Base-by-base conservation (phyloP, 2,113 vertebrate genomes). In the Clinocottus analis region DNA sequence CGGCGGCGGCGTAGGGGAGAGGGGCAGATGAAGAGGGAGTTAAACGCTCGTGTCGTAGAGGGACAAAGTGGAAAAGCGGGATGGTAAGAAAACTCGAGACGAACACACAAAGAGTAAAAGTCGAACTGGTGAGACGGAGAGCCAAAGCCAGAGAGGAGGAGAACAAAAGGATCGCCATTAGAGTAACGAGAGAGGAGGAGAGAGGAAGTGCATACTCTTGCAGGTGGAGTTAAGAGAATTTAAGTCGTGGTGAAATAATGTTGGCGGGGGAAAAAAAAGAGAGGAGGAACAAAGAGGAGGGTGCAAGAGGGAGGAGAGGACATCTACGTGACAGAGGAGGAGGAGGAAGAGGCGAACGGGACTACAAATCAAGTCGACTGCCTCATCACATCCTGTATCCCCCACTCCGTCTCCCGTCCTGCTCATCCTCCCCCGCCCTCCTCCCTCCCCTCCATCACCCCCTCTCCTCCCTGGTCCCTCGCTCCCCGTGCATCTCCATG, bases 291-390 rank as follows among this genome's bases (percentile, higher is more conserved):
- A 75, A 68, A n/a, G 66, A 58, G 60, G 47, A 9, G 37, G 64
- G 68, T 51, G 47, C 25, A 59, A 70, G 80, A 69, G 74, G 77
- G 29, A 72, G 66, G 68, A 76, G 77, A 76, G 75, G 80, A 85
- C 70, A 87, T 51, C 60, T 67, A 68, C 77, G 89, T 90, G 91
- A 90, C 81, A 87, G 82, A 75, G 59, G 67, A 73, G 58, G 71
- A 68, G 58, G 71, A 68, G 73, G 83, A 85, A 79, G 82, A 89
- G 85, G 75, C n/a, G 80, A 85, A 83, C 33, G 45, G 87, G 88
- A 93, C 91, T 90, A 93, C 92, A 92, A 93, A 94, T 93, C 93
- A 90, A 93, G 88, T 86, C 82, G 63, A 90, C 87, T 87, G 90
- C 88, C 89, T 93, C 91, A 91, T 90, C 85, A 79, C 92, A 90